Base-by-base conservation (phyloP, 2,888 invertebrate species). In the Apotomis betuletana region DNA sequence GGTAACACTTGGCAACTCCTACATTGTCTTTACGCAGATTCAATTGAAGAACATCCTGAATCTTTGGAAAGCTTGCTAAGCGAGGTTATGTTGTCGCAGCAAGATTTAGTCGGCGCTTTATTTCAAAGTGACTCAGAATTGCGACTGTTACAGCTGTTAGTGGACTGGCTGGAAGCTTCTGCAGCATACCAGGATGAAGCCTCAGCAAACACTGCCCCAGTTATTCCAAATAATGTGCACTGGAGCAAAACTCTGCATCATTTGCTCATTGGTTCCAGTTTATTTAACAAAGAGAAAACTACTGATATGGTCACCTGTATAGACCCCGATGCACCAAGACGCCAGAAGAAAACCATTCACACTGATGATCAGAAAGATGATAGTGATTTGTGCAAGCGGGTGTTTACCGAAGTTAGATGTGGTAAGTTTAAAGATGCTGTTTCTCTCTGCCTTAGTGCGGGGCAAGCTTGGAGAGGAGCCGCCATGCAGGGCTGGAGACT, bases 241-340 rank as follows among this genome's bases (percentile, higher is more conserved):
- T 98, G 98, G 98, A 97, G 98, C 85, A 98, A 98, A 84, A 98
- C 98, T 3, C 91, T 98, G 27, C 97, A 97, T 87, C 96, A 97
- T 80, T 85, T 97, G 68, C 90, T 96, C 74, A 86, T 91, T 74
- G 92, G 93, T 6, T 82, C 86, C 10, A 93, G 91, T 80, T 81
- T 94, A 58, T 94, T 93, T 75, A 92, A 93, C 74, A 92, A 91
- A 80, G 92, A 92, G 60, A 90, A 85, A 58, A 90, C 81, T 74
- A 89, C 86, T 70, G 80, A 89, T 44, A 91, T 93, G 89, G 95
- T 97, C 0, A 94, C 95, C 44, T 94, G 95, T 73, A 90, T 98
- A 85, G 98, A 99, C 89, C 98, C 98, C 0, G 98, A 99, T 94
- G 98, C 98, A 27, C 97, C 97, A 0, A 91, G 95, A 61, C 94